Evolutionary conservation across 2,797 vertebrate genomes (phyloP).

Genomic region (Otolemur crassicaudatus): DNA sequence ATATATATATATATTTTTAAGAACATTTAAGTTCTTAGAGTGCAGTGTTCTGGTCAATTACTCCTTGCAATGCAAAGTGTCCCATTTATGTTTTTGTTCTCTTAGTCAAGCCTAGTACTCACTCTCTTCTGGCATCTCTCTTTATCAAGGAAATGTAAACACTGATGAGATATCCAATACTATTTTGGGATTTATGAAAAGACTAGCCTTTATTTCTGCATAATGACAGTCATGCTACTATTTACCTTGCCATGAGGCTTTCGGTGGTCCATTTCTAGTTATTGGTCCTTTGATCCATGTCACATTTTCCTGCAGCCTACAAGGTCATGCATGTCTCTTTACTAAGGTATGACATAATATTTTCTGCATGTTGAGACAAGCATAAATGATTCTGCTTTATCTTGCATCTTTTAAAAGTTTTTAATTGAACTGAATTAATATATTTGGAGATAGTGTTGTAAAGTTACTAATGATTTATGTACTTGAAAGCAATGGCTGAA

Average conservation of each 20-base stretch:
- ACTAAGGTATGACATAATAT: not conserved
- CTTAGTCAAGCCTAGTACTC: not conserved
- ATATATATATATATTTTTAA: too few species aligned
- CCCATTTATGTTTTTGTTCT: not conserved
- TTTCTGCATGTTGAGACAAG: not conserved
- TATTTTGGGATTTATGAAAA: not conserved
- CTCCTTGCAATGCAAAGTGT: not conserved
- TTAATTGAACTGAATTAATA: not conserved
- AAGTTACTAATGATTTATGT: constrained; percentile 26
- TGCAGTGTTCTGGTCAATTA: not conserved
- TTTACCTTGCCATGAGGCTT: not conserved
- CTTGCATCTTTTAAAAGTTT: constrained; percentile 37
- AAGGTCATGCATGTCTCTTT: not conserved
- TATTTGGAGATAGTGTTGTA: not conserved
- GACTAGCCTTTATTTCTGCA: not conserved
- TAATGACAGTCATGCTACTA: not conserved
- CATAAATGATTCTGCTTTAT: not conserved
- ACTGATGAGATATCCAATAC: not conserved
- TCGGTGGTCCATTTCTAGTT: not conserved
- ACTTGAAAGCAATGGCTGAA: not conserved
- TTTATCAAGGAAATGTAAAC: not conserved
- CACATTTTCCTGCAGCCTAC: not conserved
- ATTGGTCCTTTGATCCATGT: not conserved
- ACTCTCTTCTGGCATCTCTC: not conserved
- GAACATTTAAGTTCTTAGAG: constrained; percentile 4